Percentiles rank a stretch among this genome's conserved stretches.
These are phyloP conservation scores for Acronicta aceris DNA, from an alignment of 2,888 invertebrate species.

Conservation along the genomic window DNA sequence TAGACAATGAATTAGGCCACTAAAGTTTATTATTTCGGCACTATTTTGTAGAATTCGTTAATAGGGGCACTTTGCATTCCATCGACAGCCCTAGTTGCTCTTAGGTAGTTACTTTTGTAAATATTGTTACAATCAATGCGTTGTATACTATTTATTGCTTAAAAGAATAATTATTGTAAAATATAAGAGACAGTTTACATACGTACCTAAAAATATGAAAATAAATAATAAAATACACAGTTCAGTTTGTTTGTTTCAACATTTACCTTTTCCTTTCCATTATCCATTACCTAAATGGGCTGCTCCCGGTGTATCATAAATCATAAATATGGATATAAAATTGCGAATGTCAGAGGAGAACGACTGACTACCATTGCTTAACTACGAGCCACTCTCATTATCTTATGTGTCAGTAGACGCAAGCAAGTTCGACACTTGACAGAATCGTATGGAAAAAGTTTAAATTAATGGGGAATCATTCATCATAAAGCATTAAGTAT, in stretches of 20 bases:
- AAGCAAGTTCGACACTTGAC: no score
- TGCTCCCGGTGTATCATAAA: no score
- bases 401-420: no score
- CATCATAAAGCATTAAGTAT: no score
- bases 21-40: conserved; percentile 52
- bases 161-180: conserved; percentile 67
- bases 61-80: conserved; percentile 43
- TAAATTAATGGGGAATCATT: no score
- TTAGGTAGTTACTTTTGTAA: conserved; percentile 68
- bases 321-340: no score
- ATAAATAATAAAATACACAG: conserved; percentile 52
- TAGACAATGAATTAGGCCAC: conserved; percentile 44
- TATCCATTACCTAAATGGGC: no score
- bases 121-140: conserved; percentile 76
- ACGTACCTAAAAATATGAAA: conserved; percentile 70
- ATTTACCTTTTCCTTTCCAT: not conserved
- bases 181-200: conserved; percentile 72
- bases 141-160: conserved; percentile 84
- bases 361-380: no score
- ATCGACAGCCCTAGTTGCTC: conserved; percentile 38
- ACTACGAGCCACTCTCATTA: no score
- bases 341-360: no score
- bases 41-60: conserved; percentile 47
- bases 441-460: no score
- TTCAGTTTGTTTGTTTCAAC: conserved; percentile 17